Evolutionary conservation across 1,140 invertebrate species (phyloP).

Genomic region (Euschistus heros): DNA sequence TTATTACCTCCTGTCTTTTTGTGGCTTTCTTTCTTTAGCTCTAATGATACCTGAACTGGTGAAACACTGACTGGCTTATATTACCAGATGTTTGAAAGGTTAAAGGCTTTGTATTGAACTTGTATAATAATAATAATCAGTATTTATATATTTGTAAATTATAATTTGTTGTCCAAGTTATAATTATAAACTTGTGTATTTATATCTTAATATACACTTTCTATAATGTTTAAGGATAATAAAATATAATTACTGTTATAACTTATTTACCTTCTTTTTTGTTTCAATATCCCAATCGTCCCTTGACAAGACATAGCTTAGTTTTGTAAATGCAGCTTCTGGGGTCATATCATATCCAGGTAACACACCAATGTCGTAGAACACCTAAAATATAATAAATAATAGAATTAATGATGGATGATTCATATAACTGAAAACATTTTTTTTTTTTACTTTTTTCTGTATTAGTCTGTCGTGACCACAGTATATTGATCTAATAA

Average conservation of each 20-base stretch:
- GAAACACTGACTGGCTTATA: neutral
- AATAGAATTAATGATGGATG: neutral
- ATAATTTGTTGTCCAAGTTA: neutral
- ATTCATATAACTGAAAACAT: too few relatives aligned
- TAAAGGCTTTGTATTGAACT: neutral
- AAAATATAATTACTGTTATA: neutral
- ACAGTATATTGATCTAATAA: too few relatives aligned
- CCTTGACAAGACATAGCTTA: slow-evolving; percentile 83
- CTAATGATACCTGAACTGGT: neutral
- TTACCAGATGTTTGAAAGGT: neutral
- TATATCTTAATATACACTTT: too few relatives aligned
- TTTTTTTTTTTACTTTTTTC: too few relatives aligned
- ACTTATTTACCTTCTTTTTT: slow-evolving; percentile 50
- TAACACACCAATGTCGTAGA: slow-evolving; percentile 60
- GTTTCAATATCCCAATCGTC: slow-evolving; percentile 58
- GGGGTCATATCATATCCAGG: slow-evolving; percentile 90
- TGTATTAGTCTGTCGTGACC: too few relatives aligned
- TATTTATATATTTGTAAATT: neutral
- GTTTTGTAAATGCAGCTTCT: slow-evolving; percentile 85
- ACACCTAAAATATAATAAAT: slow-evolving; percentile 35
- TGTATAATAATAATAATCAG: neutral
- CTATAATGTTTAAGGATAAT: neutral
- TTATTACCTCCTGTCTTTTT: too few relatives aligned
- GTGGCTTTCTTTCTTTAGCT: too few relatives aligned
- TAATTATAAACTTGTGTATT: too few relatives aligned